Evolutionary conservation across 2,113 vertebrate species (phyloP), one percentile per base, ranked within the genome.

Genomic region (Ictalurus furcatus): DNA sequence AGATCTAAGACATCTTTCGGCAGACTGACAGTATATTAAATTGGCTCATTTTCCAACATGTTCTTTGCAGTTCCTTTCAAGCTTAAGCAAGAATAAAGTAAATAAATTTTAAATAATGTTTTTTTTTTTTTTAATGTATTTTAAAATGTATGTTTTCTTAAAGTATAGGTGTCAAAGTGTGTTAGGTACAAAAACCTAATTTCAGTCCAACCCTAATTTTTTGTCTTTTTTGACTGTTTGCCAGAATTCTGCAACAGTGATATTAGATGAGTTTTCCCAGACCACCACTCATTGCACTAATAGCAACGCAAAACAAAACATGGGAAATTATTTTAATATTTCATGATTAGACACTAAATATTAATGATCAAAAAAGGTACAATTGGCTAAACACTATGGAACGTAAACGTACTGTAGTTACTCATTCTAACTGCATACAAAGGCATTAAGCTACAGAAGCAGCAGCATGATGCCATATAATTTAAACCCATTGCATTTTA

Each of bases 401-500:
- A 52, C 23, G 2, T 56, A 17, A 30, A 56, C 16, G 21, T 19
- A 21, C 52, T 81, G 3, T 58, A 82, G n/a, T 82, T 81, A 30
- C 37, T 58, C 19, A 40, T 63, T 25, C 81, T 61, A 82, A 37
- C 9, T 59, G 54, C 30, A 59, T 56, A 34, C n/a, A 37, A 25
- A 63, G 44, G 12, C 80, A 40, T 40, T 44, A 44, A 16, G 58
- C 21, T 82, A 59, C 58, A 84, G 37, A 63, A 63, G 21, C 21
- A 83, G 21, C 81, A 44, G 79, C 54, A 63, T 84, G 21, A 84
- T 84, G 23, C 19, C 0, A 17, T 84, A 63, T 84, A 63, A 63
- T 25, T 84, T 63, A 84, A 84, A 61, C 34, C 12, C 58, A 63
- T 44, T 84, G 81, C 58, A 63, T 63, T 84, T 63, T 84, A 84